Base-by-base conservation (phyloP, 2,888 invertebrate genomes). In the Monoplex corrugatus region DNA sequence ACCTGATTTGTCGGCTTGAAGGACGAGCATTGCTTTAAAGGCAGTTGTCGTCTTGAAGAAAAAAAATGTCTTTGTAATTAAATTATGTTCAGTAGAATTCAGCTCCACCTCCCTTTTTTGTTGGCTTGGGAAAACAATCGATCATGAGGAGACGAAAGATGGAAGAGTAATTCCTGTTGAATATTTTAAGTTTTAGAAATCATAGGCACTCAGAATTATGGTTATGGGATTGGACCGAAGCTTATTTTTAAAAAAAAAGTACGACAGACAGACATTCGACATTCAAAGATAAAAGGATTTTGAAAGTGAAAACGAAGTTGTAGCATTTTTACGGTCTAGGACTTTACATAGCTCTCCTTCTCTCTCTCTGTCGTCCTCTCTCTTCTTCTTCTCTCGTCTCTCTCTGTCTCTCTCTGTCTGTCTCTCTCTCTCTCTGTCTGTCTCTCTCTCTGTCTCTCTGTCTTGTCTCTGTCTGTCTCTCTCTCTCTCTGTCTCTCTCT, bases 371-470 rank as follows among this genome's bases (percentile, higher is more conserved):
- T 57, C 78, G 82, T 50, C 57, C 68, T 43, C 38, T 43, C 35
- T 82, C 32, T 63, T 3, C 38, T 32, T 82, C 35, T 83, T 23
- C 83, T 35, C 83, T 16, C 83, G 28, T 57, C 78, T 83, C 63
- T 82, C 82, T 57, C 35, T 85, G 43, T 68, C n/a, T 5, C n/a
- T 72, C n/a, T 86, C 72, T 63, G 28, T 44, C 32, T 68, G n/a
- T n/a, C 90, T 68, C 45, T 83, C 40, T 40, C 43, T 86, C 72
- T 63, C 19, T 63, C 88, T 78, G 89, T 90, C 89, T 92, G 89
- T 88, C 43, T 16, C 16, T 32, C 35, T 88, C 28, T 8, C 2
- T 68, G 5, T 40, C 13, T 72, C 86, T 32, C 1, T 16, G 0
- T 63, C 68, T 44, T 0, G n/a, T 16, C n/a, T 38, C 40, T 63